phyloP scores from a whole-genome alignment of 53 echinoderm and acorn worm species.

The Apostichopus leukothele region DNA sequence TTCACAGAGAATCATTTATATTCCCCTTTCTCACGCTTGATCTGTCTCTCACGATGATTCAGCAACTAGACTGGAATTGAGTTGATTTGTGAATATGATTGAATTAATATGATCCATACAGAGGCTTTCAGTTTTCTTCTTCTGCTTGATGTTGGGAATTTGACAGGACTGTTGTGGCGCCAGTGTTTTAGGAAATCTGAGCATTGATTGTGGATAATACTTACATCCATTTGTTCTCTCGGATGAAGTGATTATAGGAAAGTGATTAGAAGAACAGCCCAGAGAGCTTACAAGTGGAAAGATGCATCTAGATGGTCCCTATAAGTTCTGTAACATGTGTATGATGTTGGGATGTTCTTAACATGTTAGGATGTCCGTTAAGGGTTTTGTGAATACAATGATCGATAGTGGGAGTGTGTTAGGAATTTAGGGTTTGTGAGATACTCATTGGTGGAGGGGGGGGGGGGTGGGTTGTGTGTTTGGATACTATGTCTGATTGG shows the following conservation, averaged over 20 bases:
- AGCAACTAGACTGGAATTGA: not conserved
- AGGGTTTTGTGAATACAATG: too few species aligned
- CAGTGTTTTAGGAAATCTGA: not conserved
- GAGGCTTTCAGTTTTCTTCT: not conserved
- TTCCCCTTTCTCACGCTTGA: slow-evolving; percentile 21
- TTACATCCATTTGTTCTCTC: not conserved
- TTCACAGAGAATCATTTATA: not conserved
- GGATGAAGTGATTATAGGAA: not conserved
- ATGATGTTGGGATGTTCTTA: too few species aligned
- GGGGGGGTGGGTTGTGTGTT: too few species aligned
- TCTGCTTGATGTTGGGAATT: not conserved
- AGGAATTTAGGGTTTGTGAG: too few species aligned
- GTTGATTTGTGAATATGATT: slow-evolving; percentile 35
- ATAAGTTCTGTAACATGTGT: too few species aligned
- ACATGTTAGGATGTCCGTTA: too few species aligned
- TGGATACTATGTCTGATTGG: too few species aligned
- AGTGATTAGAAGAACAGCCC: not conserved
- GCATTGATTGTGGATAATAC: not conserved
- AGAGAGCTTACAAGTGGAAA: too few species aligned
- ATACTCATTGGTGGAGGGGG: too few species aligned
- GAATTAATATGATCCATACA: slow-evolving; percentile 23
- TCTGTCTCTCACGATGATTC: slow-evolving; percentile 11
- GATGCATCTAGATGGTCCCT: too few species aligned
- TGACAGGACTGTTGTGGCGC: not conserved
- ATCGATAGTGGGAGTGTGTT: too few species aligned